Conservation (phyloP, 1,140 invertebrate species). For the Heliconius himera region DNA sequence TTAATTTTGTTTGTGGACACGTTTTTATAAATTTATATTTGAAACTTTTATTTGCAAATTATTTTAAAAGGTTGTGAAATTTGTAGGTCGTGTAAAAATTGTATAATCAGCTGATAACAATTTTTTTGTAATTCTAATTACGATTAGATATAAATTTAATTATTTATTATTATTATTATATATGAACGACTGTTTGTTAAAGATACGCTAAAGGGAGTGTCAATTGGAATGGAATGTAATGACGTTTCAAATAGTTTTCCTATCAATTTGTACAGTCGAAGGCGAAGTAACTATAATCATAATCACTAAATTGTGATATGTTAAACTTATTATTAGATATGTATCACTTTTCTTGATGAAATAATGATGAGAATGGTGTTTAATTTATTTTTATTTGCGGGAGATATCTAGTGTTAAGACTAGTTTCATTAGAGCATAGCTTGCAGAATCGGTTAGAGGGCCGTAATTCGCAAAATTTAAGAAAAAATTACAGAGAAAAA, state of each 20-base stretch:
- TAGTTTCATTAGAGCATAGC: background rate
- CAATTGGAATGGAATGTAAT: constrained; percentile 44
- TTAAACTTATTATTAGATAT: constrained; percentile 28
- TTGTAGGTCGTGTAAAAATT: constrained; percentile 40
- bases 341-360: constrained; percentile 12
- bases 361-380: background rate
- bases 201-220: constrained; percentile 20
- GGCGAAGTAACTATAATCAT: constrained; percentile 45
- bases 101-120: constrained; percentile 25
- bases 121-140: constrained; percentile 27
- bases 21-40: constrained; percentile 2
- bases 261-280: constrained; percentile 39
- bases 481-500: background rate
- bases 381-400: too few species aligned
- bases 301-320: constrained; percentile 55
- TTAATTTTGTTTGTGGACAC: background rate
- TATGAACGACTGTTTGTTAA: constrained; percentile 24
- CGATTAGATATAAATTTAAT: constrained; percentile 22
- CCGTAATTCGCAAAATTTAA: too few species aligned
- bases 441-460: background rate
- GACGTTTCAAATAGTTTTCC: constrained; percentile 39
- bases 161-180: constrained; percentile 25
- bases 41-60: constrained; percentile 27
- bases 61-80: constrained; percentile 48
- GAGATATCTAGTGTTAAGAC: background rate